Evolutionary conservation across 2,113 vertebrate species (phyloP).

Genomic region (Clupea harengus): DNA sequence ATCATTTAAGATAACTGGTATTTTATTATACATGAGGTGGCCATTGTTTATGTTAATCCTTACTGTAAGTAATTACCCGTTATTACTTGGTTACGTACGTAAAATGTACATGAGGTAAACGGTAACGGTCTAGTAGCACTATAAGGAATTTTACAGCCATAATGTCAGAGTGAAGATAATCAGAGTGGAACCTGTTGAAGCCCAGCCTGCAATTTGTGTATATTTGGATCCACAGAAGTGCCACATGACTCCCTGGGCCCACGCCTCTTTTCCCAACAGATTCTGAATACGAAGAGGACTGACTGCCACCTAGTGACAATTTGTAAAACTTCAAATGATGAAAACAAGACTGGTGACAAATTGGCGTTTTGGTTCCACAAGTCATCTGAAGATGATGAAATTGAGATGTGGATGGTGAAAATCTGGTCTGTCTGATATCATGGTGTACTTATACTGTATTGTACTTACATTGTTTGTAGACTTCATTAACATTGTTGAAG

Average conservation of each 20-base stretch:
- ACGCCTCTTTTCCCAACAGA: not conserved
- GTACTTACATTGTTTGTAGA: constrained; percentile 92
- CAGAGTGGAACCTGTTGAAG: not conserved
- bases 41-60: not conserved
- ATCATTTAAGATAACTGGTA: not conserved
- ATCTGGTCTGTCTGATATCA: not conserved
- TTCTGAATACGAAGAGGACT: not conserved
- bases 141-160: not conserved
- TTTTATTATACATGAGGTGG: not conserved
- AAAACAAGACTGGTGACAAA: not conserved
- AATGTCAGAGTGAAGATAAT: not conserved
- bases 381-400: not conserved
- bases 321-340: not conserved
- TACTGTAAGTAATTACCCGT: not conserved
- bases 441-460: not conserved
- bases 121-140: not conserved
- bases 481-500: constrained; percentile 85
- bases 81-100: not conserved
- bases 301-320: not conserved
- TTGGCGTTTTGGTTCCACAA: not conserved
- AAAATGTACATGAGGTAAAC: not conserved
- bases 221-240: not conserved
- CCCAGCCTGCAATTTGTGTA: not conserved
- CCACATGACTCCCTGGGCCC: not conserved
- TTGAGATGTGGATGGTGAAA: not conserved